Evolutionary conservation across 2,888 invertebrate species (phyloP).

Genomic region (Hoplodrina blanda): DNA sequence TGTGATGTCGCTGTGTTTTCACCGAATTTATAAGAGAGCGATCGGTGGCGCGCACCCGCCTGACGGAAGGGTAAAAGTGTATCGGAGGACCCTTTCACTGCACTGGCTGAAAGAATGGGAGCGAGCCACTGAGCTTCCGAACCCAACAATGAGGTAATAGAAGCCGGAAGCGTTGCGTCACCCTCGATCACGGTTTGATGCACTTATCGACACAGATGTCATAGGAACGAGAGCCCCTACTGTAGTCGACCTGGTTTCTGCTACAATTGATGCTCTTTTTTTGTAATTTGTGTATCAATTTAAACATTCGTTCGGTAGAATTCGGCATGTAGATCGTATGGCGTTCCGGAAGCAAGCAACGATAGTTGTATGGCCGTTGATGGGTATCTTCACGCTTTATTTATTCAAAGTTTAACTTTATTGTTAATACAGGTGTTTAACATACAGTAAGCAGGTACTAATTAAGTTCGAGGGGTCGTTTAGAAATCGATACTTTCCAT

Average conservation of each 20-base stretch:
- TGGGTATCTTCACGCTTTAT: slow-evolving; percentile 20
- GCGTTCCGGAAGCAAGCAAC: slow-evolving; percentile 17
- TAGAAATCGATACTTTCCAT: neutral
- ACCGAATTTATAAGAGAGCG: slow-evolving; percentile 90
- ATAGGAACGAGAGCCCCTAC: slow-evolving; percentile 59
- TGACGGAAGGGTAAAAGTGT: slow-evolving; percentile 88
- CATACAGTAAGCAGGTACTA: neutral
- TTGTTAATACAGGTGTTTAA: neutral
- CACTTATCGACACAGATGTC: slow-evolving; percentile 78
- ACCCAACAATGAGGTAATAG: slow-evolving; percentile 87
- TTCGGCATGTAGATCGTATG: neutral
- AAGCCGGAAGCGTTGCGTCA: slow-evolving; percentile 86
- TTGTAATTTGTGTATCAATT: slow-evolving; percentile 33
- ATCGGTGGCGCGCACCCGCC: slow-evolving; percentile 78
- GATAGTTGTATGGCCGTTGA: neutral
- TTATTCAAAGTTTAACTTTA: slow-evolving; percentile 4
- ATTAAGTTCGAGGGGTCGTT: neutral
- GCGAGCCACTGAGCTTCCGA: slow-evolving; percentile 84
- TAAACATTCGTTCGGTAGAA: slow-evolving; percentile 14
- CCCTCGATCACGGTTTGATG: slow-evolving; percentile 80
- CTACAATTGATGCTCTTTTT: slow-evolving; percentile 39
- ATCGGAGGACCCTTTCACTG: slow-evolving; percentile 89
- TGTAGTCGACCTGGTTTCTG: slow-evolving; percentile 45
- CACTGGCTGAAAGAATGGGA: slow-evolving; percentile 88
- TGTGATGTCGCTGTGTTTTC: slow-evolving; percentile 87